phyloP scores from a whole-genome alignment of 2,888 invertebrate genomes.

The Leptinotarsa peninsularis region DNA sequence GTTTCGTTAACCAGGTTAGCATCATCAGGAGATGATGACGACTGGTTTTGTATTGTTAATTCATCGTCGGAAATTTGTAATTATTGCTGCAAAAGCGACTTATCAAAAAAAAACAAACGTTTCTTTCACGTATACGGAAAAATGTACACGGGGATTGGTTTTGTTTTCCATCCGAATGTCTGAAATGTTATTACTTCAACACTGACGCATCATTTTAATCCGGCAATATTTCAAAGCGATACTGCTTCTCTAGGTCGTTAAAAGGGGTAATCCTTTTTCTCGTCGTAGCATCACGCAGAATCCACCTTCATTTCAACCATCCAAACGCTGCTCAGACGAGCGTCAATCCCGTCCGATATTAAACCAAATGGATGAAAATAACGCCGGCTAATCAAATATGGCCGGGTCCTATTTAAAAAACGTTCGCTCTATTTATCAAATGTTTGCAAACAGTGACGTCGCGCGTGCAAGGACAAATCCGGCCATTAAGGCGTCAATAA shows the following conservation, averaged over 20 bases:
- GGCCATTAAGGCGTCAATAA: conserved; percentile 67
- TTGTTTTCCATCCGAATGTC: not conserved
- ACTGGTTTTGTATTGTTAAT: too few relatives aligned
- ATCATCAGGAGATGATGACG: too few relatives aligned
- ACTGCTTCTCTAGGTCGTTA: conserved; percentile 1
- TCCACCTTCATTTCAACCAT: conserved; percentile 16
- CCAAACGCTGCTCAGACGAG: conserved; percentile 12
- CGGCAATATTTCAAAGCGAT: conserved; percentile 12
- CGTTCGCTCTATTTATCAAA: conserved; percentile 63
- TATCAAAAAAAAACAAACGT: too few relatives aligned
- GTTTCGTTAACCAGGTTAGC: too few relatives aligned
- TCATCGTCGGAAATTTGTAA: too few relatives aligned
- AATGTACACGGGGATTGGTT: not conserved
- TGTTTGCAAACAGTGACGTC: conserved; percentile 66
- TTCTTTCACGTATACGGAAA: too few relatives aligned
- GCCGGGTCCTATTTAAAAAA: conserved; percentile 50
- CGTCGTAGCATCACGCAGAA: conserved; percentile 8
- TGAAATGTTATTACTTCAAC: not conserved
- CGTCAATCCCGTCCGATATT: conserved; percentile 26
- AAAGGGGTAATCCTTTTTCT: conserved; percentile 14
- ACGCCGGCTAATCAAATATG: conserved; percentile 58
- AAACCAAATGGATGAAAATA: conserved; percentile 44
- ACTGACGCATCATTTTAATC: conserved; percentile 15
- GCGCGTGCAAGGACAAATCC: conserved; percentile 65
- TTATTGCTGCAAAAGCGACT: too few relatives aligned